Evolutionary conservation across 2,888 invertebrate genomes (phyloP), one percentile per base, ranked within the genome.

Genomic region (Myopa testacea): DNA sequence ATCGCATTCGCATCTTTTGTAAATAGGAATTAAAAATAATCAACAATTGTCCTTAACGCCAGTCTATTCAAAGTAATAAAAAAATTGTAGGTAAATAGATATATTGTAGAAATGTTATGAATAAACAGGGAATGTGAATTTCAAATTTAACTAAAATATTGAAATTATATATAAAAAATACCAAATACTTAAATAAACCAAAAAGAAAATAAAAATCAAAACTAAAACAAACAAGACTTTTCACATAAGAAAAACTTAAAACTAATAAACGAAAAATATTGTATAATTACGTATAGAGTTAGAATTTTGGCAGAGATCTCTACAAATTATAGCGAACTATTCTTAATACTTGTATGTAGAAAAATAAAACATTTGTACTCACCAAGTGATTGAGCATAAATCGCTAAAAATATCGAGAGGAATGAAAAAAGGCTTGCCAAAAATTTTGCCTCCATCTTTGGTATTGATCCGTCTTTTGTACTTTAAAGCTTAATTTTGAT

Each of bases 381-480:
- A 88, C 88, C 88, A 86, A 83, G 80, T 85, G 86, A 85, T 87
- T 88, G 87, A 86, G 87, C 87, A 87, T 87, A 85, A 87, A 88
- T 85, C 87, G 87, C 88, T 86, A 87, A 86, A 87, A 88, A 86
- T 88, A 87, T 87, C 83, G 87, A 88, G 87, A 88, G 88, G 88
- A 88, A 88, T 87, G 88, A 88, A 85, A 88, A 84, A 84, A 87
- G 84, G 86, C 87, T 84, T 86, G 87, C 87, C 84, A 88, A 87
- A 85, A 87, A 85, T 87, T 88, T 88, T 83, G 87, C 87, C 87
- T 88, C 88, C 88, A 88, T 88, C 85, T 88, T 88, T 88, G 86
- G 88, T 88, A 87, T 87, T 88, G 87, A 88, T 88, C 87, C 87
- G 87, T 85, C 82, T 80, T 80, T 83, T 82, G 83, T 83, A 83